Percentiles rank a stretch among this genome's conserved stretches.
phyloP scores from a whole-genome alignment of 2,113 vertebrate genomes.

The Dolichallabes microphthalmus region DNA sequence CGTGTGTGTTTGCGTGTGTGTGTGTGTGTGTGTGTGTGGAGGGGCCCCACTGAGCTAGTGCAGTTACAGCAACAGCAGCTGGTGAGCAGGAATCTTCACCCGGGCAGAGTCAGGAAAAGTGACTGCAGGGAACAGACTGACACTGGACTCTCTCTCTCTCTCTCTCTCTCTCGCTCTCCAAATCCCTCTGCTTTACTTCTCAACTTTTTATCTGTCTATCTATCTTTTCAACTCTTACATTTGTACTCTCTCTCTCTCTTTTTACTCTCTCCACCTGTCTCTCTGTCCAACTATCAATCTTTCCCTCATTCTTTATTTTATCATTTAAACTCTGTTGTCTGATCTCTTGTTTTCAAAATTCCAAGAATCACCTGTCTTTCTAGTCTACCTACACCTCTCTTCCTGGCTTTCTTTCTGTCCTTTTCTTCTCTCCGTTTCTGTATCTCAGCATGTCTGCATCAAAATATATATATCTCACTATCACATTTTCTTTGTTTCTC shows the following conservation, averaged over 20 bases:
- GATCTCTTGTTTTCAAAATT: not conserved
- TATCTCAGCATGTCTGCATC: not conserved
- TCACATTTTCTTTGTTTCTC: not conserved
- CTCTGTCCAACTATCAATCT: not conserved
- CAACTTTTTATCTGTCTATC: not conserved
- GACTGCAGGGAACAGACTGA: conserved; percentile 32
- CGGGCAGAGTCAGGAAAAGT: conserved; percentile 9
- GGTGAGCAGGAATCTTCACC: conserved; percentile 24
- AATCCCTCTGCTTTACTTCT: not conserved
- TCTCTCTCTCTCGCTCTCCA: not conserved
- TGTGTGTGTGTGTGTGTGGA: not conserved
- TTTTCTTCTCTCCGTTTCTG: not conserved
- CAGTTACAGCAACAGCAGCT: conserved; percentile 20
- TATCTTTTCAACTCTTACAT: not conserved
- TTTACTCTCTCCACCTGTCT: not conserved
- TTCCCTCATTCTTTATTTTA: not conserved
- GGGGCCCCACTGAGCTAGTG: not conserved
- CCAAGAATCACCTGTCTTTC: not conserved
- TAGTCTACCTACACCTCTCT: not conserved
- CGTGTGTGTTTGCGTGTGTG: not conserved
- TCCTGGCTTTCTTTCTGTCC: not conserved
- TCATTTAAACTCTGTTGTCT: not conserved
- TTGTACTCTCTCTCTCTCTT: not conserved
- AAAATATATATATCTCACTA: too few species aligned
- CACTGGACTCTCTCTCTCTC: not conserved